Evolutionary conservation across 2,113 vertebrate genomes (phyloP), one percentile per base, ranked within the genome.

Genomic region (Maccullochella peelii): DNA sequence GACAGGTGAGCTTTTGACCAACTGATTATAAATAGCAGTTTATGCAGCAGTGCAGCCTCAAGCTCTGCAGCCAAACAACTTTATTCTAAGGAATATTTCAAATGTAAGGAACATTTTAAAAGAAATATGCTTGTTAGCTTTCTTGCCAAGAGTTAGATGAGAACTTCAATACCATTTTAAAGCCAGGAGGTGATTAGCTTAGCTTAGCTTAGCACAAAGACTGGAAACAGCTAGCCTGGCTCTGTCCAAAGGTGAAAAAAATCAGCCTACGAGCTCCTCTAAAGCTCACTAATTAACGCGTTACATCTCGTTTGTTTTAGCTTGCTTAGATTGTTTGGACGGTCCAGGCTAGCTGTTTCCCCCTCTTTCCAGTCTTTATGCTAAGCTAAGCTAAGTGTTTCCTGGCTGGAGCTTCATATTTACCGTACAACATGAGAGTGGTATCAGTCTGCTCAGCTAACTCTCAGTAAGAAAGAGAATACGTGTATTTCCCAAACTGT

Each of bases 141-240:
- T 47, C 15, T 49, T 11, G 25, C 16, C 1, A 2, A 70, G 33
- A 55, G 14, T 40, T 3, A 57, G 8, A 18, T n/a, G 25, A 68
- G 44, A 33, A 21, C 25, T 68, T 30, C 4, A 11, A 42, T 12
- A 14, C 5, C 38, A n/a, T 21, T 65, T 23, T 42, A 1, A 23
- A 58, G 6, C 25, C 57, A 59, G 68, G 11, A 70, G 66, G n/a
- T 8, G 27, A 7, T 74, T 61, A 74, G 72, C 57, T 23, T 61
- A 74, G 72, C 57, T 23, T 61, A 74, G 55, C 55, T 73, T 73
- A 73, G 71, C 71, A 44, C 18, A 47, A 73, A 12, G 16, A 30
- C 2, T 21, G 40, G 16, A 40, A 47, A 50, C 44, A 47, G 67
- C 18, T 52, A 36, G 67, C 67, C 18, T 69, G 40, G 25, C 8